Evolutionary conservation across 1,140 invertebrate species (phyloP).

Genomic region (Hydropsyche tenuis): DNA sequence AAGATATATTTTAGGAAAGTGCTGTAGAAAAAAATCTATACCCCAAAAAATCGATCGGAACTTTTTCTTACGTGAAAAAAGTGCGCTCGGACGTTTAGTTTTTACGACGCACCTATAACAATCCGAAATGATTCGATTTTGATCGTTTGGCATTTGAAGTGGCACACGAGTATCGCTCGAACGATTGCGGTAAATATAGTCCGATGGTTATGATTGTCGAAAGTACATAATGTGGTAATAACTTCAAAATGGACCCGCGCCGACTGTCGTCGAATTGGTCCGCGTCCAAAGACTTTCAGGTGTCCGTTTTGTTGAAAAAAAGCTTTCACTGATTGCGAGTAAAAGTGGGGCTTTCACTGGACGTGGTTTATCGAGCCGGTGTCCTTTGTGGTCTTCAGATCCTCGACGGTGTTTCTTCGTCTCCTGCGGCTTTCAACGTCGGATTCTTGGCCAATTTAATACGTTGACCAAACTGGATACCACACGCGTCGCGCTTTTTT

Average conservation of each 20-base stretch:
- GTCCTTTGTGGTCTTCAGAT: constrained; percentile 42
- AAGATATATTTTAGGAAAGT: neutral
- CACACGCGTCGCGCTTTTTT: constrained; percentile 12
- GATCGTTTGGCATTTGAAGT: neutral
- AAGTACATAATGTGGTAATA: neutral
- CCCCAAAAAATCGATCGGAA: neutral
- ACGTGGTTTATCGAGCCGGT: constrained; percentile 40
- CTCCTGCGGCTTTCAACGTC: constrained; percentile 24
- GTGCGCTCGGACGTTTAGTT: neutral
- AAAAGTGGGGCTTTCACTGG: constrained; percentile 43
- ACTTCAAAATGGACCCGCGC: neutral
- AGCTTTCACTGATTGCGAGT: constrained; percentile 6
- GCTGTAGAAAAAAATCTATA: neutral
- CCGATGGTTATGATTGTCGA: neutral
- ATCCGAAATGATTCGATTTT: neutral
- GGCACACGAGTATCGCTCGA: neutral
- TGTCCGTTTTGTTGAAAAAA: constrained; percentile 12
- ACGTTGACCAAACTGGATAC: constrained; percentile 5
- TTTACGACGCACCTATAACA: neutral
- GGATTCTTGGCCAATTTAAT: neutral
- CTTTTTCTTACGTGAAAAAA: neutral
- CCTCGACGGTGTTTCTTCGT: constrained; percentile 24
- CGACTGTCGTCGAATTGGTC: neutral
- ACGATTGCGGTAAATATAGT: constrained; percentile 7
- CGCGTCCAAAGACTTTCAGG: neutral